Percentiles rank a stretch among this genome's conserved stretches.
Conservation (phyloP, 1,140 invertebrate genomes). For the Drosophila orosa region DNA sequence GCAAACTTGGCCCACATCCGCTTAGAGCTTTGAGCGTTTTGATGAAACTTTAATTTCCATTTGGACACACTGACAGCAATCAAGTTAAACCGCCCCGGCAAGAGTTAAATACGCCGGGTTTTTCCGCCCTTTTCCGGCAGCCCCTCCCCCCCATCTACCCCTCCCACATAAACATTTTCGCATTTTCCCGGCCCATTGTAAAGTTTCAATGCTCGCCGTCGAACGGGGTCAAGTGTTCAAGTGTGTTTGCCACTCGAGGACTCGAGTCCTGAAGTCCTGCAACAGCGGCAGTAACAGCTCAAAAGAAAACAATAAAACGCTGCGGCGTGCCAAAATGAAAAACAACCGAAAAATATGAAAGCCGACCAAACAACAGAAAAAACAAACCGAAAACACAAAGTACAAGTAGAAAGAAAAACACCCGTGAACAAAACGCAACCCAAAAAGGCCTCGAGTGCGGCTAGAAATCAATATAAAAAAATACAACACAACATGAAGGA, state of each 20-base stretch:
- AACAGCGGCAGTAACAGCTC: conserved; percentile 42
- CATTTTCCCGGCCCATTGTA: conserved; percentile 54
- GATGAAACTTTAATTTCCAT: conserved; percentile 68
- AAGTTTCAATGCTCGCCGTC: conserved; percentile 57
- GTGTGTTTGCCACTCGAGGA: conserved; percentile 71
- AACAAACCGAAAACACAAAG: conserved; percentile 6
- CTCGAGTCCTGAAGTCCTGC: conserved; percentile 51
- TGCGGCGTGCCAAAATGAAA: conserved; percentile 50
- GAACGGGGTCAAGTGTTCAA: conserved; percentile 70
- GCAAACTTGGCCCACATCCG: conserved; percentile 50
- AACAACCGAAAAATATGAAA: conserved; percentile 53
- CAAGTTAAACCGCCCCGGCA: conserved; percentile 56
- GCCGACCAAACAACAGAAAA: conserved; percentile 8
- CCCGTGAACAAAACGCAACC: conserved; percentile 34
- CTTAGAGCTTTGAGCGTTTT: conserved; percentile 46
- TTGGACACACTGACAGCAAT: conserved; percentile 64
- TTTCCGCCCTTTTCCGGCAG: background rate
- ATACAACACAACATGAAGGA: background rate
- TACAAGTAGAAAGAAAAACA: conserved; percentile 29
- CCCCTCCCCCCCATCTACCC: background rate
- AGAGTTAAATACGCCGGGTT: conserved; percentile 32
- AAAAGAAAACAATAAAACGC: conserved; percentile 78
- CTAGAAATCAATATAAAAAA: conserved; percentile 66
- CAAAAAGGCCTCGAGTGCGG: conserved; percentile 46
- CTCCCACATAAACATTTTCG: conserved; percentile 3